A percentile compares a stretch with the other conserved stretches of the same genome.
Evolutionary conservation across 2,113 vertebrate genomes (phyloP).

Genomic region (Passer montanus): DNA sequence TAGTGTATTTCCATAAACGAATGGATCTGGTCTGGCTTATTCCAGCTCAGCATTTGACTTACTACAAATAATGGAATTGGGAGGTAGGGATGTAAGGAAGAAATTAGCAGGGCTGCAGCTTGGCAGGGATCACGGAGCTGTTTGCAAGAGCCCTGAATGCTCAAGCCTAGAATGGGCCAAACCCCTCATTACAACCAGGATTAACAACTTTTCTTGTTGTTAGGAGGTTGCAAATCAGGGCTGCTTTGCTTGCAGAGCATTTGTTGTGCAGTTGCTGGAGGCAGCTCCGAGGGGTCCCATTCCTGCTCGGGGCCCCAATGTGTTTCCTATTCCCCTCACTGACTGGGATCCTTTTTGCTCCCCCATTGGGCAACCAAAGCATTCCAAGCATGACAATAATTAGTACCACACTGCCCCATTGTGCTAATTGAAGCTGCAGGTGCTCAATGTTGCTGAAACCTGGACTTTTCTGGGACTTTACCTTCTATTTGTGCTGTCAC

Average conservation of each 20-base stretch:
- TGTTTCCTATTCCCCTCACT: slow-evolving; percentile 11
- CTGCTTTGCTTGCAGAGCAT: not conserved
- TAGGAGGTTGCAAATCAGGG: not conserved
- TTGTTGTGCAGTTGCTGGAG: not conserved
- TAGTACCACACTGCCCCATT: not conserved
- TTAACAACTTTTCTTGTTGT: slow-evolving; percentile 9
- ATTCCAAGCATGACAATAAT: not conserved
- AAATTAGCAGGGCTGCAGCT: slow-evolving; percentile 39
- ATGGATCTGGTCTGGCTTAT: slow-evolving; percentile 16
- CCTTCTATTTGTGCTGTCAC: not conserved
- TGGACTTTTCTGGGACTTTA: not conserved
- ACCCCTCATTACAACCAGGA: not conserved
- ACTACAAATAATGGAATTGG: not conserved
- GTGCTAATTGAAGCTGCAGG: slow-evolving; percentile 6
- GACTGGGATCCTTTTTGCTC: not conserved
- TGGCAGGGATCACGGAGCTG: not conserved
- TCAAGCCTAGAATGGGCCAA: not conserved
- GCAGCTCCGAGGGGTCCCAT: not conserved
- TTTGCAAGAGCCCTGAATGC: not conserved
- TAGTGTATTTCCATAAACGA: not conserved
- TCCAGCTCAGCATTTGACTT: slow-evolving; percentile 9
- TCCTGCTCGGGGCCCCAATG: not conserved
- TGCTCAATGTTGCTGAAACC: not conserved
- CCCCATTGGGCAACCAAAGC: not conserved
- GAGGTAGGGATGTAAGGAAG: slow-evolving; percentile 45